Evolutionary conservation across 2,113 vertebrate genomes (phyloP).

Genomic region (Macrotus californicus): DNA sequence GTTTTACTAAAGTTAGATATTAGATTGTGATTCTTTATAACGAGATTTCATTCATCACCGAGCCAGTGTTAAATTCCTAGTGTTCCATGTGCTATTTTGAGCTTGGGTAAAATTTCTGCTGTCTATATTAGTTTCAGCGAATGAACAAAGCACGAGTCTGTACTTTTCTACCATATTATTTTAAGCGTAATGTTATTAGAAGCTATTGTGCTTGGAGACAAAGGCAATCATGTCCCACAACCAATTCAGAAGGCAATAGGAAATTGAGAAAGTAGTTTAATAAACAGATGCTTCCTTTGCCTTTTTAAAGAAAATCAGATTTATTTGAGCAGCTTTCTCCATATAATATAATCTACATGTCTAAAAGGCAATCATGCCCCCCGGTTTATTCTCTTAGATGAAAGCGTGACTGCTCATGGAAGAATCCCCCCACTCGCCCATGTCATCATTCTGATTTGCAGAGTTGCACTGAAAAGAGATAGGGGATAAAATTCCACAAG

Average conservation of each 20-base stretch:
- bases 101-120: constrained; percentile 58
- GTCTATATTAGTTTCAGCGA: constrained; percentile 53
- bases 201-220: constrained; percentile 64
- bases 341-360: constrained; percentile 36
- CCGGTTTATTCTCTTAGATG: constrained; percentile 42
- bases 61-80: constrained; percentile 62
- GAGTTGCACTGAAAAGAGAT: not conserved
- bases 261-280: constrained; percentile 66
- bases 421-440: not conserved
- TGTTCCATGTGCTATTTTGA: constrained; percentile 52
- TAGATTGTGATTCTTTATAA: constrained; percentile 60
- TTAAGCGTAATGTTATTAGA: constrained; percentile 72
- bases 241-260: constrained; percentile 48
- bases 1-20: constrained; percentile 53
- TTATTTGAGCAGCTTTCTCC: constrained; percentile 48
- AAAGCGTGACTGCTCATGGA: not conserved
- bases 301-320: constrained; percentile 64
- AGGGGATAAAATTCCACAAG: constrained; percentile 28
- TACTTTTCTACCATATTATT: constrained; percentile 51
- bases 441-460: not conserved
- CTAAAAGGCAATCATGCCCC: constrained; percentile 43
- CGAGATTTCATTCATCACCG: constrained; percentile 70
- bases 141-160: constrained; percentile 49
- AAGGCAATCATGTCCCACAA: constrained; percentile 37
- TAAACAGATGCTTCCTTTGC: constrained; percentile 61